phyloP scores from a whole-genome alignment of 2,888 invertebrate species.

The Tenthredo distinguenda region DNA sequence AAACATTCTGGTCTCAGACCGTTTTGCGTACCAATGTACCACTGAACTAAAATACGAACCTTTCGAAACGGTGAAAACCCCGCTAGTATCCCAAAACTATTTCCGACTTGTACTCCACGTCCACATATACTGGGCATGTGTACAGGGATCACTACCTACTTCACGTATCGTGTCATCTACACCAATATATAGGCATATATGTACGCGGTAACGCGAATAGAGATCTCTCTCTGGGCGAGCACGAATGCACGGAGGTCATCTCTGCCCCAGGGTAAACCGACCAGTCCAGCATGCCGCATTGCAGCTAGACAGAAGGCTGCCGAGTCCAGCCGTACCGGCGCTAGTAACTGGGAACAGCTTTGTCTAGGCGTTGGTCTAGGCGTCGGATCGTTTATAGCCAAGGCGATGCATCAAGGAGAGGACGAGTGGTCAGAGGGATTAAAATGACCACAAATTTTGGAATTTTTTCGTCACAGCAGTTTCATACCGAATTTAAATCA shows the following conservation, averaged over 20 bases:
- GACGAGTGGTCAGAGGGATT: background rate
- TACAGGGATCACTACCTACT: background rate
- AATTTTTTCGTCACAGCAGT: background rate
- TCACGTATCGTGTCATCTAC: slow-evolving; percentile 22
- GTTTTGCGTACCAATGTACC: background rate
- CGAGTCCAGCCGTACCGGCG: slow-evolving; percentile 37
- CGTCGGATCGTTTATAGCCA: background rate
- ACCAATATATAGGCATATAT: background rate
- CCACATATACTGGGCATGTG: background rate
- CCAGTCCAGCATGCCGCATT: slow-evolving; percentile 68
- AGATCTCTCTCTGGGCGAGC: slow-evolving; percentile 22
- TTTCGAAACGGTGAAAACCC: background rate
- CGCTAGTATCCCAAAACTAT: background rate
- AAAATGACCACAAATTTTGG: background rate
- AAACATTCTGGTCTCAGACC: background rate
- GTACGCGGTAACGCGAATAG: background rate
- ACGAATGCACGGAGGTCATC: slow-evolving; percentile 58
- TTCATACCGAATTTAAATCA: background rate
- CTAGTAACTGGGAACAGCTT: slow-evolving; percentile 26
- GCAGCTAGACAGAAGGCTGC: slow-evolving; percentile 62
- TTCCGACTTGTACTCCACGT: background rate
- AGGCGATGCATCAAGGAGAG: background rate
- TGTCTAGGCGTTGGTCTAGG: background rate
- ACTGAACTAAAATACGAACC: background rate
- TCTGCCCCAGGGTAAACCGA: slow-evolving; percentile 56